Conservation (phyloP, 2,113 vertebrate genomes). For the Colius striatus region DNA sequence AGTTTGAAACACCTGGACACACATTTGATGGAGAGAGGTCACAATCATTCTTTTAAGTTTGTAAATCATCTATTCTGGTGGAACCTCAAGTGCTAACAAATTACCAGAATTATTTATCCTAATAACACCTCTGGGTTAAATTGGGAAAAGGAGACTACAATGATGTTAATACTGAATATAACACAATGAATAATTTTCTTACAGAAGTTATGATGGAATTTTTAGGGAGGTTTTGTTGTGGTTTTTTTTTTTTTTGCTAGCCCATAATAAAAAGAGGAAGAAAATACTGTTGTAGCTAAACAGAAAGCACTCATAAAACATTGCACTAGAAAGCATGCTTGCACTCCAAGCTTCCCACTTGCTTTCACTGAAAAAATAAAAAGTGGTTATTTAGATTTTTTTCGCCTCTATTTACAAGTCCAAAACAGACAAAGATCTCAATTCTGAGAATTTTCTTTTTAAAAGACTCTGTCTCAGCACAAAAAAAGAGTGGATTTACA, state of each 20-base stretch:
- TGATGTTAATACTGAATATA: neutral
- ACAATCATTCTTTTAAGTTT: neutral
- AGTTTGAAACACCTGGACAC: neutral
- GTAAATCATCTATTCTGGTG: neutral
- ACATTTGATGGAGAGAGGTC: neutral
- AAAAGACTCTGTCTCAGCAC: neutral
- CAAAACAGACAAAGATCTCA: neutral
- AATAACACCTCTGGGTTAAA: neutral
- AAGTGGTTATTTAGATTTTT: neutral
- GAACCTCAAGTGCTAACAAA: neutral
- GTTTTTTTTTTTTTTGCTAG: neutral
- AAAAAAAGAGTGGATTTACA: neutral
- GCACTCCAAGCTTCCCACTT: neutral
- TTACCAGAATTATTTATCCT: neutral
- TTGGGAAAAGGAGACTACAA: neutral
- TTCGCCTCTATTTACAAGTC: neutral
- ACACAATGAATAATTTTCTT: neutral
- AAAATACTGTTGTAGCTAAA: neutral
- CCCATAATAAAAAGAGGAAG: neutral
- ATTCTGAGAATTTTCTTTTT: neutral
- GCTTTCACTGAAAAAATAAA: neutral
- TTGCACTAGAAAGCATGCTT: neutral
- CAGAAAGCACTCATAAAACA: neutral
- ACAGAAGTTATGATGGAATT: neutral
- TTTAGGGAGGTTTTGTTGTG: neutral